Evolutionary conservation across 1,140 invertebrate species (phyloP).

Genomic region (Gryon sp.): DNA sequence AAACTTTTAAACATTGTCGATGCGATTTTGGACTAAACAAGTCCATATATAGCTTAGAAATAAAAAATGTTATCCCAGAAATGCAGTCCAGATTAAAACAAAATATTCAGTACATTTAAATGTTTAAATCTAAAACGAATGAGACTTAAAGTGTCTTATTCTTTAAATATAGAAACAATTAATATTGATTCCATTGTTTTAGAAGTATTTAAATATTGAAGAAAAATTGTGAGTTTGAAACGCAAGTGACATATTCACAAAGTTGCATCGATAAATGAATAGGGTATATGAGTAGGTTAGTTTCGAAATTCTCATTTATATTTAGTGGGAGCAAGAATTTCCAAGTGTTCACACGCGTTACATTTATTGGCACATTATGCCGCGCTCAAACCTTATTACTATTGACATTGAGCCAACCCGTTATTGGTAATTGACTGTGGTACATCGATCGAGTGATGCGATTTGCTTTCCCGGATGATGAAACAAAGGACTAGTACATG

Average conservation of each 20-base stretch:
- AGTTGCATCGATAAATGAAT: conserved; percentile 24
- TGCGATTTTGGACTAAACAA: too few relatives aligned
- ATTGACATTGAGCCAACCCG: conserved; percentile 70
- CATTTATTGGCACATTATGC: conserved; percentile 63
- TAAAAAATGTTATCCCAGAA: too few relatives aligned
- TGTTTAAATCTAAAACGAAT: too few relatives aligned
- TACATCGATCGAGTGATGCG: conserved; percentile 64
- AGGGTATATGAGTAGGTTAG: neutral
- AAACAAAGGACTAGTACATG: conserved; percentile 59
- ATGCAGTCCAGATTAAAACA: too few relatives aligned
- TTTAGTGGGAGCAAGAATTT: conserved; percentile 70
- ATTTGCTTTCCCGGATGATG: conserved; percentile 61
- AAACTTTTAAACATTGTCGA: too few relatives aligned
- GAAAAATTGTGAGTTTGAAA: too few relatives aligned
- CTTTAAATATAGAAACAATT: too few relatives aligned
- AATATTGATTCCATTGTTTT: too few relatives aligned
- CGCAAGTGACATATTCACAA: conserved; percentile 21
- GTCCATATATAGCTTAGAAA: too few relatives aligned
- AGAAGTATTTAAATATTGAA: too few relatives aligned
- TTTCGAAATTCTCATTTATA: conserved; percentile 46
- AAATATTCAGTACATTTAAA: too few relatives aligned
- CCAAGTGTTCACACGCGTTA: conserved; percentile 72
- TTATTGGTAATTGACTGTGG: conserved; percentile 64
- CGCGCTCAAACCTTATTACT: conserved; percentile 59
- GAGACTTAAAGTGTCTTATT: too few relatives aligned